Evolutionary conservation across 2,113 vertebrate genomes (phyloP), one percentile per base, ranked within the genome.

Genomic region (Neopipo cinnamomea): DNA sequence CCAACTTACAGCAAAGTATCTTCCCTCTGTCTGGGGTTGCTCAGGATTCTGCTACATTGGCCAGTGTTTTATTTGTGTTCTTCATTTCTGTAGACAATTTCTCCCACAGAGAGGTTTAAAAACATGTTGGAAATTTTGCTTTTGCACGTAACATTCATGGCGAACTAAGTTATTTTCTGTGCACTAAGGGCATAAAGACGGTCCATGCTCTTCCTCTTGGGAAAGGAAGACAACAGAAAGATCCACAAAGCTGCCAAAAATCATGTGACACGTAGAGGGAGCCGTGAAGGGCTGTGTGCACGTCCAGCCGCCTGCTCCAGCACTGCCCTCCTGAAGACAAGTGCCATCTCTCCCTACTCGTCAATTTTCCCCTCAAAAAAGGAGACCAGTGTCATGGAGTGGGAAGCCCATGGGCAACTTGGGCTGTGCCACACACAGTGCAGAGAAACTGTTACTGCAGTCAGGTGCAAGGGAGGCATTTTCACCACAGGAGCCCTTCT

Each of bases 331-430:
- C 50, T 58, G 46, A 37, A 61, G 53, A 35, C 65, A 56, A 14
- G 13, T 5, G 27, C 65, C 47, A 28, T 1, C 7, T 17, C 28
- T 42, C 37, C 44, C 25, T 23, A 2, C 14, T 65, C 55, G 11
- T 5, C 12, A 2, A 6, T 58, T 30, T 59, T 33, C 63, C 30
- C 30, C 31, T 49, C 37, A 30, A 10, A 23, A 17, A 31, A 53
- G 39, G 24, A 39, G 50, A 47, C 9, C 5, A 31, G 12, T 46
- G 20, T 4, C 0, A 3, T 1, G 15, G 70, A 81, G 37, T 2
- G 14, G 17, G 55, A 73, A 58, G 21, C 12, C 24, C 17, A 27
- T 17, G 7, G 42, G 14, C 12, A 63, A 18, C 49, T 8, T 42
- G 33, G 14, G 47, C 11, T 55, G 30, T 41, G 46, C 49, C 65